Conservation (phyloP, 2,797 vertebrate species). For the Serranus cabrilla region DNA sequence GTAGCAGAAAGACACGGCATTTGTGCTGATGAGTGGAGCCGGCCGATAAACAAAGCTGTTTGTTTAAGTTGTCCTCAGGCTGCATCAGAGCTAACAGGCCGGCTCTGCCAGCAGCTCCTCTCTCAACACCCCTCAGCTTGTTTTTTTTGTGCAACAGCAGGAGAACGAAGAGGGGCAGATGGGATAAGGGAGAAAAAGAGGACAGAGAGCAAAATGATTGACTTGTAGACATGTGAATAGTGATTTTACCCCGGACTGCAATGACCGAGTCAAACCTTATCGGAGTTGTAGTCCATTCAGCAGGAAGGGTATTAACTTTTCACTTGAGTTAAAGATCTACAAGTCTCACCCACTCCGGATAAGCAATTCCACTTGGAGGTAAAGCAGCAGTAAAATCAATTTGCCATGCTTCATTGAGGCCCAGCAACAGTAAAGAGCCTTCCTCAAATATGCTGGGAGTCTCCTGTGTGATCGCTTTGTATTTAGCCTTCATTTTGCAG, state of each 20-base stretch:
- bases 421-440: conserved; percentile 12
- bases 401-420: conserved; percentile 38
- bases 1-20: conserved; percentile 25
- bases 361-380: conserved; percentile 38
- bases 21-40: conserved; percentile 57
- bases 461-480: conserved; percentile 27
- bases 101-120: conserved; percentile 6
- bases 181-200: not conserved
- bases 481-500: conserved; percentile 45
- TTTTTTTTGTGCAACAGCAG: conserved; percentile 43
- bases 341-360: conserved; percentile 38
- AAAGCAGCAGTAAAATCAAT: conserved; percentile 61
- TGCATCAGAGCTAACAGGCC: conserved; percentile 27
- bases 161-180: not conserved
- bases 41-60: conserved; percentile 58
- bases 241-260: conserved; percentile 19
- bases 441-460: conserved; percentile 12
- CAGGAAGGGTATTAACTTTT: conserved; percentile 43
- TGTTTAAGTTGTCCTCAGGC: conserved; percentile 53
- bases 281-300: conserved; percentile 33
- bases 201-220: conserved; percentile 7
- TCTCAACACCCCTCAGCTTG: conserved; percentile 5
- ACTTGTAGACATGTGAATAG: conserved; percentile 12
- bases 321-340: conserved; percentile 66
- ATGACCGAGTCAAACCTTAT: conserved; percentile 43